Evolutionary conservation across 2,113 vertebrate species (phyloP).

Genomic region (Pseudorectes ferrugineus): DNA sequence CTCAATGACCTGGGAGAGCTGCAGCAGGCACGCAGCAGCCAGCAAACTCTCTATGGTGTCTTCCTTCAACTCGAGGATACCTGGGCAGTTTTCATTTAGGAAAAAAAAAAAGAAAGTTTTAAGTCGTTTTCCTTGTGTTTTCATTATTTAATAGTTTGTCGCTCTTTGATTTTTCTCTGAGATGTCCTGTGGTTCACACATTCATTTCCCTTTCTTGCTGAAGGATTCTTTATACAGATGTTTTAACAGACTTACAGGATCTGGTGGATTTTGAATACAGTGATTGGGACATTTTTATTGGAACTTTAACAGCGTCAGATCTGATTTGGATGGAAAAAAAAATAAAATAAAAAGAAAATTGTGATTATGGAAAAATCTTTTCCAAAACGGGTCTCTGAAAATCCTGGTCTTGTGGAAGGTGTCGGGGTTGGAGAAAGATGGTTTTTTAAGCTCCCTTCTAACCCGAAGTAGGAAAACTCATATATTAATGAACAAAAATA

Average conservation of each 20-base stretch:
- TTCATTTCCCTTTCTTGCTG: not conserved
- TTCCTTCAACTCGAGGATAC: constrained; percentile 92
- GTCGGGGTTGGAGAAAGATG: fast-evolving
- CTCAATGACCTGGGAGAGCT: constrained; percentile 93
- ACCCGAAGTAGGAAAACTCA: not conserved
- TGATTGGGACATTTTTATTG: not conserved
- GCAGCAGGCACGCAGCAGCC: constrained; percentile 92
- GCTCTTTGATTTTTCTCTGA: not conserved
- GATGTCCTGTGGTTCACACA: not conserved
- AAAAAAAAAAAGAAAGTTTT: not conserved
- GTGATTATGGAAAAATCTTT: not conserved
- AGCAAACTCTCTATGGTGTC: constrained; percentile 94
- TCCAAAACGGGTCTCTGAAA: fast-evolving
- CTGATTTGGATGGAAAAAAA: not conserved
- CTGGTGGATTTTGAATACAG: not conserved
- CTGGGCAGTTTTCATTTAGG: constrained; percentile 59
- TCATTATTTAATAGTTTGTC: not conserved
- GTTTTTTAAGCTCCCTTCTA: not conserved
- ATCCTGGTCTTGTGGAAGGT: not conserved
- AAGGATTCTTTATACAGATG: not conserved
- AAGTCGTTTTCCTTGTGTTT: not conserved
- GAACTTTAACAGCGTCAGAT: not conserved
- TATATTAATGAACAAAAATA: not conserved
- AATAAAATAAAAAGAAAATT: not conserved
- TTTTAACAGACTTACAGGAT: not conserved